Evolutionary conservation across 2,113 vertebrate genomes (phyloP).

Genomic region (Labeo rohita): DNA sequence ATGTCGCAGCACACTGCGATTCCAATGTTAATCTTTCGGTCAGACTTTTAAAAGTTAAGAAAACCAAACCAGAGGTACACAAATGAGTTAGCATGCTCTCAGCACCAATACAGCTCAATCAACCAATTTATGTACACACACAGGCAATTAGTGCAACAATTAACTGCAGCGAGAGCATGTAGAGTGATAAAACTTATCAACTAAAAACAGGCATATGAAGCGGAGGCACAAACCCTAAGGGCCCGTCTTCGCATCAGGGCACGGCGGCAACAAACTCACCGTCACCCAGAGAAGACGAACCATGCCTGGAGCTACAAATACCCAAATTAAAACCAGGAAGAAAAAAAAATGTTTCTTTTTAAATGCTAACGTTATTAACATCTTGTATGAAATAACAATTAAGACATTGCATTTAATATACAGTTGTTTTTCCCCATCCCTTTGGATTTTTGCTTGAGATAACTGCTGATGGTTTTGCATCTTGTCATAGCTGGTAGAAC

Average conservation of each 20-base stretch:
- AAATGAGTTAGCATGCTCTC: slow-evolving; percentile 60
- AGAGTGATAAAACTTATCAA: slow-evolving; percentile 53
- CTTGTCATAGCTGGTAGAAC: slow-evolving; percentile 91
- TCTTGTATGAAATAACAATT: slow-evolving; percentile 69
- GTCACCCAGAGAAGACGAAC: slow-evolving; percentile 60
- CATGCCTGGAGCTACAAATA: slow-evolving; percentile 60
- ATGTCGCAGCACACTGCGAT: slow-evolving; percentile 59
- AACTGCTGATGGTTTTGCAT: slow-evolving; percentile 85
- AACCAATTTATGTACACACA: slow-evolving; percentile 47
- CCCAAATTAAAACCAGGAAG: slow-evolving; percentile 56
- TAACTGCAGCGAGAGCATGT: slow-evolving; percentile 47
- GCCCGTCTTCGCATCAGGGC: slow-evolving; percentile 41
- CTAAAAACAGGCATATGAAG: slow-evolving; percentile 53
- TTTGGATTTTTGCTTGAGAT: slow-evolving; percentile 86
- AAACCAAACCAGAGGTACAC: slow-evolving; percentile 56
- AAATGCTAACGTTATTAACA: slow-evolving; percentile 61
- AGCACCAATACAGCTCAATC: slow-evolving; percentile 61
- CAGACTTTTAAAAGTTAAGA: slow-evolving; percentile 54
- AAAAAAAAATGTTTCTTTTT: slow-evolving; percentile 61
- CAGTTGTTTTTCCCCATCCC: slow-evolving; percentile 77
- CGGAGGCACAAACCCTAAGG: slow-evolving; percentile 66
- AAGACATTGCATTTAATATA: slow-evolving; percentile 86
- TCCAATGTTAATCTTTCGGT: slow-evolving; percentile 42
- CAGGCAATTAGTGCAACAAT: slow-evolving; percentile 55
- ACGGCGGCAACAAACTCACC: slow-evolving; percentile 37